Evolutionary conservation across 2,888 invertebrate genomes (phyloP), one percentile per base, ranked within the genome.

Genomic region (Nipponacmea schrenckii): DNA sequence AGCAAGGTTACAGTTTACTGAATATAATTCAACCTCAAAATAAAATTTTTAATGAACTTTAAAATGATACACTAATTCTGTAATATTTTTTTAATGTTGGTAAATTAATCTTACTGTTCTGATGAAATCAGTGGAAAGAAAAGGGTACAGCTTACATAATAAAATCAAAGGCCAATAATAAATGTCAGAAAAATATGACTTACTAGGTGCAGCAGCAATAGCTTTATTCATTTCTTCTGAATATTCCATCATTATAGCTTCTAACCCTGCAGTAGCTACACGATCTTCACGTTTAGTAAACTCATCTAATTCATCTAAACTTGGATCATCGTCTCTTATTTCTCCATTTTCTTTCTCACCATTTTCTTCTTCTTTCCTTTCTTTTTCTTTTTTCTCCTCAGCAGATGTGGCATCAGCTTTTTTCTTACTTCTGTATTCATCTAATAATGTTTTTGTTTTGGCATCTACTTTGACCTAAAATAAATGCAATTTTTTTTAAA

Each of bases 371-470:
- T 85, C 74, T 66, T 81, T 77, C 39, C 80, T 80, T 46, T 77
- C 74, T n/a, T 77, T 76, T 67, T 83, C 82, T 68, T 83, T 82
- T 15, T 81, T 81, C 26, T 81, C 79, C n/a, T 77, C 78, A 56
- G 56, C 56, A 24, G 56, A 24, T 8, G 56, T 56, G 8, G 20
- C 56, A 12, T 20, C 78, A 73, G 74, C 76, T 78, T 81, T 79
- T 76, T 86, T 84, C 76, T 87, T 83, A 68, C 76, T 76, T 91
- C 96, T 96, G 90, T 96, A 98, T 77, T 96, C 95, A 89, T 97
- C 97, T 79, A 98, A 92, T 76, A 96, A 93, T 73, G 94, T 94
- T 91, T 96, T 96, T 84, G 97, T 97, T 92, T 98, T 98, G 74
- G 97, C 96, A 91, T 98, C 98, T 39, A 97, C 97, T 90, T 96